phyloP scores from a whole-genome alignment of 2,888 invertebrate species.

The Hesperia comma region DNA sequence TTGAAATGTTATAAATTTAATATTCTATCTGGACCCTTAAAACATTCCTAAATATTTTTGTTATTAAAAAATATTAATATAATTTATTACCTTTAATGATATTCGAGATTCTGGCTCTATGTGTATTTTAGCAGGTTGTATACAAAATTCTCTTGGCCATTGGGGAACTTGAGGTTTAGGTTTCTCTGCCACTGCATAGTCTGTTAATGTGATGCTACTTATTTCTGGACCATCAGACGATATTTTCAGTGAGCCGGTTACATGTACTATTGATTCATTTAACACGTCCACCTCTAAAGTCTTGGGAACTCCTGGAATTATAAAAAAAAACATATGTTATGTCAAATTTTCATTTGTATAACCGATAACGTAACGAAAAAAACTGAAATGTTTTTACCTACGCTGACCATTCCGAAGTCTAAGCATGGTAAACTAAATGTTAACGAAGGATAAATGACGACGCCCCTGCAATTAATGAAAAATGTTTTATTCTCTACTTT shows the following conservation, averaged over 20 bases:
- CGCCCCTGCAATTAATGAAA: slow-evolving; percentile 75
- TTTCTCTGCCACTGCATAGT: slow-evolving; percentile 68
- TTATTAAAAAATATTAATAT: too few species aligned
- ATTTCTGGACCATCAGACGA: slow-evolving; percentile 82
- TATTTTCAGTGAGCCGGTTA: slow-evolving; percentile 77
- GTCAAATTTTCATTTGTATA: too few species aligned
- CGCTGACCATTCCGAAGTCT: slow-evolving; percentile 83
- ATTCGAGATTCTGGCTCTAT: slow-evolving; percentile 74
- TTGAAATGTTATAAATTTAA: too few species aligned
- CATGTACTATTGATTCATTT: slow-evolving; percentile 83
- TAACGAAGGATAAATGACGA: slow-evolving; percentile 84
- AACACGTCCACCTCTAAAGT: slow-evolving; percentile 73
- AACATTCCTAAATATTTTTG: too few species aligned
- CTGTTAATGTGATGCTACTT: slow-evolving; percentile 73
- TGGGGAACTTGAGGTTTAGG: slow-evolving; percentile 70
- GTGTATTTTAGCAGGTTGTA: slow-evolving; percentile 73
- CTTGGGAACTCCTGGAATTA: slow-evolving; percentile 73
- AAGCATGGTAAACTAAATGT: slow-evolving; percentile 78
- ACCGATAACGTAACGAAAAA: too few species aligned
- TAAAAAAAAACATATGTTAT: too few species aligned
- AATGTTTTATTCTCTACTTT: slow-evolving; percentile 13
- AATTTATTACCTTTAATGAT: slow-evolving; percentile 65
- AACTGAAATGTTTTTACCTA: slow-evolving; percentile 70
- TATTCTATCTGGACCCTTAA: too few species aligned
- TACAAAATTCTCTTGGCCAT: slow-evolving; percentile 82